These are phyloP conservation scores for Anarsia innoxiella DNA, from an alignment of 2,888 invertebrate genomes.

Conservation along the genomic window DNA sequence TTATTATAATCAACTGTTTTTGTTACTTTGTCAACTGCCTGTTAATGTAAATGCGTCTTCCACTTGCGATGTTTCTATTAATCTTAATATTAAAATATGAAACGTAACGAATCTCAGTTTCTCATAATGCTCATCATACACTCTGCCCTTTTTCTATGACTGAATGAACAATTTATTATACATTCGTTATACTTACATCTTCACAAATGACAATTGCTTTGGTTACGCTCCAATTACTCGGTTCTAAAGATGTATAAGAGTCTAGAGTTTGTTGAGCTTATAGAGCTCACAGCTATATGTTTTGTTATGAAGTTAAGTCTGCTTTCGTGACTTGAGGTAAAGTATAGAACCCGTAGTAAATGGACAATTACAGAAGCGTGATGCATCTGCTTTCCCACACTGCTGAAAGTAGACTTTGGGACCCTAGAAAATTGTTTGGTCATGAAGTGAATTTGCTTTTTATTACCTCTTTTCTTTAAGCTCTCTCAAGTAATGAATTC, in stretches of 20 bases:
- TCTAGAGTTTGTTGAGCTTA: no score
- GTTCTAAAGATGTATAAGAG: no score
- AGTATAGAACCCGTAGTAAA: conserved; percentile 24
- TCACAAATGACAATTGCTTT: conserved; percentile 28
- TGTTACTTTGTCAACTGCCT: no score
- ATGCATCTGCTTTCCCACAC: conserved; percentile 22
- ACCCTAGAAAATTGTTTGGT: conserved; percentile 17
- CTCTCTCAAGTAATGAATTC: conserved; percentile 10
- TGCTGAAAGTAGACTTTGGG: conserved; percentile 17
- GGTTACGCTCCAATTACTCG: conserved; percentile 33
- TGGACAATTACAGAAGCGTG: conserved; percentile 29
- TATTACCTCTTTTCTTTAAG: neutral
- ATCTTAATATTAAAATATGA: no score
- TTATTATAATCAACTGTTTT: no score
- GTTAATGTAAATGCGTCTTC: no score
- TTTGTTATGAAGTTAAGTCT: conserved; percentile 9
- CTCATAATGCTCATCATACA: conserved; percentile 9
- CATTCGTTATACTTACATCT: conserved; percentile 30
- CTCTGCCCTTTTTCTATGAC: conserved; percentile 10
- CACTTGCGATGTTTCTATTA: no score
- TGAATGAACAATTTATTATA: conserved; percentile 30
- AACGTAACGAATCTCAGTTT: conserved; percentile 13
- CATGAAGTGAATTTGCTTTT: conserved; percentile 14
- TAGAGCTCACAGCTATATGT: no score
- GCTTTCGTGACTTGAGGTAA: conserved; percentile 24